Base-by-base conservation (phyloP, 1,140 invertebrate species). In the Drosophila bocqueti region DNA sequence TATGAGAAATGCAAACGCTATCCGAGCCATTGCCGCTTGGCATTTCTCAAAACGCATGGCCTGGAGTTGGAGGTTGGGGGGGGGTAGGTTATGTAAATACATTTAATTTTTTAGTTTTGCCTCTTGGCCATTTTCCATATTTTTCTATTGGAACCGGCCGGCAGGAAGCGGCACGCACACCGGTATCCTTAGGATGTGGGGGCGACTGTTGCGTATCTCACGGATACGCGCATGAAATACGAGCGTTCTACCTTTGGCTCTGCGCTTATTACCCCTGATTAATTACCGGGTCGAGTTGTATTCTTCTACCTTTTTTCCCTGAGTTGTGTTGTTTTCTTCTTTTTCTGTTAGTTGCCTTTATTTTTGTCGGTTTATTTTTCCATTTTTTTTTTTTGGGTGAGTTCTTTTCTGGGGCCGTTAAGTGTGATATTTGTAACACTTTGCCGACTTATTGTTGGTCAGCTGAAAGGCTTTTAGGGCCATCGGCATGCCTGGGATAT, bases 341-440 rank as follows among this genome's bases (percentile, higher is more conserved):
- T 36, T 46, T 31, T 74, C 58, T 52, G 36, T 68, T 52, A 50
- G 46, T 54, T 52, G 47, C 42, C 47, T 55, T 49, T 72, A 29
- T 54, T 43, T 67, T 59, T 68, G 45, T 79, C 54, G 40, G 47
- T 47, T 36, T 42, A 8, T 8, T 24, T 63, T 11, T n/a, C n/a
- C n/a, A n/a, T 52, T 0, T 10, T 18, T 8, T 57, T 42, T 54
- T 66, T 43, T 74, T 45, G 58, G 58, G 67, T 42, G 58, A 77
- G 64, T 75, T 78, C 54, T 75, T 61, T 65, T 65, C 49, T 16
- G 15, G 54, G 55, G 36, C 73, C 67, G 55, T 83, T 90, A 90
- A 82, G 85, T 90, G 81, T 81, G 86, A 91, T 90, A 90, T 90
- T 90, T 90, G 85, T 90, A 90, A 90, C 85, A 90, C 85, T 90